Base-by-base conservation (phyloP, 1,140 invertebrate genomes). In the Philotrypesis tridentata region DNA sequence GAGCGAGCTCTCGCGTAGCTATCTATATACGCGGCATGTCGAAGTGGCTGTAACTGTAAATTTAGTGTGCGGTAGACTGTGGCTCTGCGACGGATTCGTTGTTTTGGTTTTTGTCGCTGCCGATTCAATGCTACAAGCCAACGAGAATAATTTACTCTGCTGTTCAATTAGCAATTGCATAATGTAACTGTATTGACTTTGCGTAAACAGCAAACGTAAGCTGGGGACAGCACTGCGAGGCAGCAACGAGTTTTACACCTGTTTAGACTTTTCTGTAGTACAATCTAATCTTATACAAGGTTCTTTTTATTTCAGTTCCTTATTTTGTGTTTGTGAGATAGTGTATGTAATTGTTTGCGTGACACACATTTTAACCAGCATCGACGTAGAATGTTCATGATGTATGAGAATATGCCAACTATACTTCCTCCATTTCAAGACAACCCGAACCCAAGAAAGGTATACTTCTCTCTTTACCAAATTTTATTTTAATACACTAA, bases 271-370 rank as follows among this genome's bases (percentile, higher is more conserved):
- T 29, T 60, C 25, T 60, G 17, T 67, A 61, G 63, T 48, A 55
- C 6, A 43, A 6, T 31, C 27, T 11, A 17, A 33, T 70, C 25
- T 74, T 73, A 55, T 3, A 11, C 33, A 68, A 40, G n/a, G 17
- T 63, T 72, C 29, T 82, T 78, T 82, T 71, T 72, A 82, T 82
- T 82, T 73, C 75, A 82, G 68, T 82, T 78, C 60, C 80, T 55
- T 33, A 12, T 31, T 73, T 72, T 72, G 25, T 82, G 68, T 72
- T 78, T 40, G 23, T 78, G 70, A 71, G 27, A 55, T 72, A 78
- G 74, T 48, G 43, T 71, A 37, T 33, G 7, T 27, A 31, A 78
- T 82, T 73, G 48, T 67, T 70, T 78, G 68, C 55, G 48, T 81
- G 40, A 55, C 29, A 40, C 23, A 63, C 78, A 29, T 77, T 70